These are phyloP conservation scores for Melanchra persicariae DNA, from an alignment of 2,888 invertebrate genomes.

Conservation along the genomic window DNA sequence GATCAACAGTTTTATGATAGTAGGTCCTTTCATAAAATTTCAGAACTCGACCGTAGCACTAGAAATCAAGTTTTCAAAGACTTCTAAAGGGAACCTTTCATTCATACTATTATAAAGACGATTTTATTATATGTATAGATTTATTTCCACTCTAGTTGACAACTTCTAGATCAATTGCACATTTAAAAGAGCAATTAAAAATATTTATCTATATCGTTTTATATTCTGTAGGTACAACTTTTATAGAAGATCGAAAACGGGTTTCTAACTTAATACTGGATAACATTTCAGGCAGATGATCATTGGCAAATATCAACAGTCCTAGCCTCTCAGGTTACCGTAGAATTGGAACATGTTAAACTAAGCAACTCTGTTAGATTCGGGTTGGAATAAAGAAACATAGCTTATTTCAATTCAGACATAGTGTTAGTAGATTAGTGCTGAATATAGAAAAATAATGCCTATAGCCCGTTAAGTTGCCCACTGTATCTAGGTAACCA, in stretches of 20 bases:
- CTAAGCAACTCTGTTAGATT: too few species aligned
- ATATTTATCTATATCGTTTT: too few species aligned
- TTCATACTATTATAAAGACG: too few species aligned
- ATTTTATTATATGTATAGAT: background rate
- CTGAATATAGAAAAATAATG: too few species aligned
- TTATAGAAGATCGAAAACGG: background rate
- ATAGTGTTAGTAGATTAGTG: too few species aligned
- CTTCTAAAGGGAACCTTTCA: background rate
- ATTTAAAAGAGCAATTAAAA: background rate
- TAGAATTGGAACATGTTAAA: background rate
- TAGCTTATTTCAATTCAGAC: too few species aligned
- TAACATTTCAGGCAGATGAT: background rate
- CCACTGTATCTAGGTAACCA: too few species aligned
- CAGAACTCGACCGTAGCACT: background rate
- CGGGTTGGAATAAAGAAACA: too few species aligned
- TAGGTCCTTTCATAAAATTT: background rate
- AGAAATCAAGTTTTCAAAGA: background rate
- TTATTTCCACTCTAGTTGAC: background rate
- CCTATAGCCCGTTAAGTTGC: too few species aligned
- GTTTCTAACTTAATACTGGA: background rate
- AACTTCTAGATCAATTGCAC: background rate
- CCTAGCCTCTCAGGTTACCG: too few species aligned
- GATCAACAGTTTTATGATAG: slow-evolving; percentile 9
- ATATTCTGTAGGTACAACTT: too few species aligned
- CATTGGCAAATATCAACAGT: slow-evolving; percentile 4